Conservation (phyloP, 2,113 vertebrate species). For the Oenanthe melanoleuca region DNA sequence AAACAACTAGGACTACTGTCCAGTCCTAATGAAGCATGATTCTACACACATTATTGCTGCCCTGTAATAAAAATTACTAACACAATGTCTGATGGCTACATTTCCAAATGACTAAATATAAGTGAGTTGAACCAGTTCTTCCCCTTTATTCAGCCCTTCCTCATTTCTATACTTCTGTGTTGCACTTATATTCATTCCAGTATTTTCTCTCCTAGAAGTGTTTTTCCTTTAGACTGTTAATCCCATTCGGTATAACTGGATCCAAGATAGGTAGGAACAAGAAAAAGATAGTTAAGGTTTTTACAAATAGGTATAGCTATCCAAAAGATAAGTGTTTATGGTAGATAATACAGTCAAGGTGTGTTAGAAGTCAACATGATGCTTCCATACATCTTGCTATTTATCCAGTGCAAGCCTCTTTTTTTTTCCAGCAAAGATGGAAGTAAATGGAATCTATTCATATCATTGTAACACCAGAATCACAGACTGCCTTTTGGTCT, state of each 20-base stretch:
- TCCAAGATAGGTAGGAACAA: neutral
- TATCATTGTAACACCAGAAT: neutral
- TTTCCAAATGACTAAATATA: neutral
- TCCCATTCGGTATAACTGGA: neutral
- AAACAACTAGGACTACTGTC: neutral
- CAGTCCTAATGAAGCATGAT: neutral
- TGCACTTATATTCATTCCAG: neutral
- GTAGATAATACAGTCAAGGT: neutral
- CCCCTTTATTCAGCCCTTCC: neutral
- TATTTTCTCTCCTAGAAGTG: neutral
- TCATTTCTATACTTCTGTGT: neutral
- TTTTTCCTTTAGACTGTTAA: neutral
- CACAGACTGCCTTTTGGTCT: neutral
- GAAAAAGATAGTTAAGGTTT: neutral
- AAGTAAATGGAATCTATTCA: neutral
- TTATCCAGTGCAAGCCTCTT: neutral
- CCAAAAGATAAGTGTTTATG: neutral
- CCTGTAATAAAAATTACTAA: neutral
- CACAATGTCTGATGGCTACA: neutral
- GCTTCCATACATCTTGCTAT: neutral
- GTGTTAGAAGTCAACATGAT: neutral
- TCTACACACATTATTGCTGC: neutral
- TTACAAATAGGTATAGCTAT: neutral
- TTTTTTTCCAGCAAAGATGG: neutral
- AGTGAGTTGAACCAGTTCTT: neutral